A percentile compares a stretch with the other conserved stretches of the same genome.
Conservation (phyloP, 2,888 invertebrate genomes). For the Kryphioiulus occultus region DNA sequence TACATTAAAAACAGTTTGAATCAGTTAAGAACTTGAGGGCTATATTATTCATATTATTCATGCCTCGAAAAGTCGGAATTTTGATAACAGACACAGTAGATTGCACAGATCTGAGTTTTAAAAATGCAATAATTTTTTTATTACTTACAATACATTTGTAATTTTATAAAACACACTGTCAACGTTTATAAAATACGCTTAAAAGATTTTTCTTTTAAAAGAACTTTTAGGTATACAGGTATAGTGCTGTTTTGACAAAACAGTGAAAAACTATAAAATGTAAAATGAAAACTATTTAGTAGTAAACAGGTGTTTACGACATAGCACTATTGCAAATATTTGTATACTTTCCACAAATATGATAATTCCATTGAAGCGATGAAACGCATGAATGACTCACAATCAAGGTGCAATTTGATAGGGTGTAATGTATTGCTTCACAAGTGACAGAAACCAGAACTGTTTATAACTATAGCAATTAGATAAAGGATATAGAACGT, state of each 20-base stretch:
- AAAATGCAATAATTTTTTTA: too few species aligned
- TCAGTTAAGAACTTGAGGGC: too few species aligned
- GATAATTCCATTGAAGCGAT: neutral
- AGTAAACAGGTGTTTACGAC: too few species aligned
- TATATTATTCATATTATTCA: too few species aligned
- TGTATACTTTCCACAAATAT: too few species aligned
- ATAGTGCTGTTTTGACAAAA: neutral
- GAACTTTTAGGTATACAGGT: neutral
- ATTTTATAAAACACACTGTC: neutral
- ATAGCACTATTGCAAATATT: too few species aligned
- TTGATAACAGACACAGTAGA: too few species aligned
- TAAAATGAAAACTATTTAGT: neutral
- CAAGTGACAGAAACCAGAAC: neutral
- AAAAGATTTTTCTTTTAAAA: neutral
- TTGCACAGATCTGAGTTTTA: too few species aligned
- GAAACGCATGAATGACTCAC: neutral
- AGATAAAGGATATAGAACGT: neutral
- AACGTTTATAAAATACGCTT: neutral
- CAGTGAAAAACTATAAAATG: neutral
- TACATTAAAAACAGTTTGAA: too few species aligned
- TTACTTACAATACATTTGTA: too few species aligned
- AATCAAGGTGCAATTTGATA: neutral
- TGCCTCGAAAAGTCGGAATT: too few species aligned
- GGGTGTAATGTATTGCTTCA: neutral
- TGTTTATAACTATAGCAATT: neutral